Evolutionary conservation across 2,113 vertebrate species (phyloP).

Genomic region (Hyperoodon ampullatus): DNA sequence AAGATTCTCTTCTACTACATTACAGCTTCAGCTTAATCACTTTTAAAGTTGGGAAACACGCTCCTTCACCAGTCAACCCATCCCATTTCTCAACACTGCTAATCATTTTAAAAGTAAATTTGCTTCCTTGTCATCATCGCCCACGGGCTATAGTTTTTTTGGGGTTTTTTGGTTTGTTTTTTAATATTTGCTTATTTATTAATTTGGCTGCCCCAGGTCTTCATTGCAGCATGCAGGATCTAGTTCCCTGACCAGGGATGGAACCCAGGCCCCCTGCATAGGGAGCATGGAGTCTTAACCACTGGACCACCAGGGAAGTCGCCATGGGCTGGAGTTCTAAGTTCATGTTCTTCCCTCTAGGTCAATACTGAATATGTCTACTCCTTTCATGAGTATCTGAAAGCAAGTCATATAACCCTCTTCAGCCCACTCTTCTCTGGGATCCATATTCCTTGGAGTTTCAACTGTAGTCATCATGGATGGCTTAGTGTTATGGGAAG

Average conservation of each 20-base stretch:
- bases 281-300: too few species aligned
- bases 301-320: too few species aligned
- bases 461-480: background rate
- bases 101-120: background rate
- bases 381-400: background rate
- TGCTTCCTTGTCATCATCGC: background rate
- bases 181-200: background rate
- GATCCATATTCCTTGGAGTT: background rate
- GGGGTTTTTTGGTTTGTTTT: background rate
- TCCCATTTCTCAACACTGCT: background rate
- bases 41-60: background rate
- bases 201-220: background rate
- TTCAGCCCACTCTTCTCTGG: background rate
- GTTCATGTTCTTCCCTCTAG: background rate
- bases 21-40: background rate
- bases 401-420: background rate
- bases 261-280: too few species aligned
- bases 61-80: background rate
- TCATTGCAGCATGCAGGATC: background rate
- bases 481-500: background rate
- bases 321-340: background rate
- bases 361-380: background rate
- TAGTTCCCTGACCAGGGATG: background rate
- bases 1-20: background rate
- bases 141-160: background rate